phyloP scores from a whole-genome alignment of 1,140 invertebrate species.

The Drosophila kanapiae region DNA sequence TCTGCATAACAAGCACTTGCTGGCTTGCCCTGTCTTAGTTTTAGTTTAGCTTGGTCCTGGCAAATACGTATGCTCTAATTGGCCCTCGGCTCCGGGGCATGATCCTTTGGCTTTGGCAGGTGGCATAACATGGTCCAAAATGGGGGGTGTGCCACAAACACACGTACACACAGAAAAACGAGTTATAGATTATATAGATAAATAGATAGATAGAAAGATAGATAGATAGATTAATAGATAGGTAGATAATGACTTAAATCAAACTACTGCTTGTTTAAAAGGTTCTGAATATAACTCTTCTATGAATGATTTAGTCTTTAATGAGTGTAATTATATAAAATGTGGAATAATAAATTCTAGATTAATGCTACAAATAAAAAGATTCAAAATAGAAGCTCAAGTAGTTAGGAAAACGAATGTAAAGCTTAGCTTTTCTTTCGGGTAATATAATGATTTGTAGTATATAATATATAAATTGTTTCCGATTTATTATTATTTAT shows the following conservation, averaged over 20 bases:
- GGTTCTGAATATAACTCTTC: not conserved
- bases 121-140: conserved; percentile 18
- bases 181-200: no score
- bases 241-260: no score
- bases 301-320: not conserved
- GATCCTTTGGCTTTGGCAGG: conserved; percentile 34
- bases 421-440: no score
- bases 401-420: no score
- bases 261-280: no score
- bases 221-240: no score
- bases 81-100: conserved; percentile 36
- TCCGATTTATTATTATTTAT: no score
- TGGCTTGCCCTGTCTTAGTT: conserved; percentile 28
- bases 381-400: no score
- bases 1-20: conserved; percentile 59
- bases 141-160: not conserved
- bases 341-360: no score
- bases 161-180: not conserved
- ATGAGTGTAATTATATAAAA: not conserved
- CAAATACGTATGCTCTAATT: conserved; percentile 54
- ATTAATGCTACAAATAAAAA: not conserved
- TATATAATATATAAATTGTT: no score
- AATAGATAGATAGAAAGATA: no score
- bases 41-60: conserved; percentile 31
- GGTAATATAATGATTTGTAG: not conserved